These are phyloP conservation scores for Myotis yumanensis DNA, from an alignment of 2,113 vertebrate species.

Conservation along the genomic window DNA sequence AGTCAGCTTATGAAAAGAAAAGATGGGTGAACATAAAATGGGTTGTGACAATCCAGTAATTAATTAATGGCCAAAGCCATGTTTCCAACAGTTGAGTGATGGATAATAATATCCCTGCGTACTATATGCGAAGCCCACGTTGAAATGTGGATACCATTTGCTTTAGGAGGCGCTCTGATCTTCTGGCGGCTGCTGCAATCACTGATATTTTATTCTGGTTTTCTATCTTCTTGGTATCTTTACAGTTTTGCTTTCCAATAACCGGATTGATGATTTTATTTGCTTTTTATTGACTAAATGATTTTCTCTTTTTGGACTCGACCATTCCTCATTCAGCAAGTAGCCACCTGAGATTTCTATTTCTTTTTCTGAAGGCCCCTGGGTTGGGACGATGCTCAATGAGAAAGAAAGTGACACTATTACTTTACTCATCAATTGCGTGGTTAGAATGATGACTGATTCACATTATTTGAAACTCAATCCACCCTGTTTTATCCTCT, in stretches of 20 bases:
- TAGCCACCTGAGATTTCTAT: background rate
- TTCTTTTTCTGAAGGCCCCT: constrained; percentile 15
- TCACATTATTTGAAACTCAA: background rate
- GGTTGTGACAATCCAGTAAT: constrained; percentile 21
- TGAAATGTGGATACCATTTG: background rate
- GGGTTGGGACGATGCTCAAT: background rate
- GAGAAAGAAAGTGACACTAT: background rate
- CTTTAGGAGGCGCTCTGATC: background rate
- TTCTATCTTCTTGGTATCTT: background rate
- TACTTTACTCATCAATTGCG: background rate
- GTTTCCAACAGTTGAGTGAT: background rate
- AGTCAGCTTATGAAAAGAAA: constrained; percentile 22
- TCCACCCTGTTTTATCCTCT: background rate
- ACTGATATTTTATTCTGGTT: background rate
- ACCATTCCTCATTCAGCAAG: background rate
- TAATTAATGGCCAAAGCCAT: background rate
- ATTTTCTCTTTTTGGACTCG: background rate
- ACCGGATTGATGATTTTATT: background rate
- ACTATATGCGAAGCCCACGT: background rate
- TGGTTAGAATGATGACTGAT: background rate
- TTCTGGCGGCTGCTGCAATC: background rate
- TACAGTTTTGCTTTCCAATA: constrained; percentile 11
- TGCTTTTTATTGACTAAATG: background rate
- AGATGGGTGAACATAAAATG: background rate
- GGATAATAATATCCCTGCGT: background rate